A percentile compares a stretch with the other conserved stretches of the same genome.
Conservation (phyloP, 2,113 vertebrate genomes). For the Pterocles orientalis region DNA sequence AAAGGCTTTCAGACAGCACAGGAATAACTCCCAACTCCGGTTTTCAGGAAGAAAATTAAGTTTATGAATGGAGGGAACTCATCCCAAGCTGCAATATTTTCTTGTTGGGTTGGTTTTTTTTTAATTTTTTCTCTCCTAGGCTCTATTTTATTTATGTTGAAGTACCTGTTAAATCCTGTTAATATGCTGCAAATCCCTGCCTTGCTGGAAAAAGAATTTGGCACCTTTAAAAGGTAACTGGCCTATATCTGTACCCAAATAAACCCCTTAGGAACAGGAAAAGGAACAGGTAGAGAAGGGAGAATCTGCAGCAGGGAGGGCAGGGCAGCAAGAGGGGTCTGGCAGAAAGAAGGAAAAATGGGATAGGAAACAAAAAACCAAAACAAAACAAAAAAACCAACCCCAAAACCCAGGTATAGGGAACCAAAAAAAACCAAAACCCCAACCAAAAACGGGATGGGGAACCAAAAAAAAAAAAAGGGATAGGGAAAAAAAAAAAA, state of each 20-base stretch:
- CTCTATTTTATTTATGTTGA: not conserved
- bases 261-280: not conserved
- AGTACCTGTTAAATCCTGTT: not conserved
- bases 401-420: too few species aligned
- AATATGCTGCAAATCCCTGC: not conserved
- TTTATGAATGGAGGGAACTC: not conserved
- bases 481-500: not conserved
- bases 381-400: not conserved
- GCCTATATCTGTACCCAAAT: not conserved
- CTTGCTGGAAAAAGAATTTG: not conserved
- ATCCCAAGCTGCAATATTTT: not conserved
- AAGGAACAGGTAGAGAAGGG: not conserved
- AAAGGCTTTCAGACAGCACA: not conserved
- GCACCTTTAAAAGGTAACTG: not conserved
- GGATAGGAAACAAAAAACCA: not conserved
- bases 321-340: not conserved
- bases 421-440: not conserved
- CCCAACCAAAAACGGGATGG: not conserved
- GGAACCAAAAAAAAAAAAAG: not conserved
- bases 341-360: not conserved
- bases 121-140: too few species aligned
- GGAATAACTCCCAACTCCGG: not conserved
- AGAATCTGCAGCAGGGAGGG: accelerated
- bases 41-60: not conserved
- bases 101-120: not conserved